Base-by-base conservation (phyloP, 2,888 invertebrate genomes). In the Drosophila algonquin region DNA sequence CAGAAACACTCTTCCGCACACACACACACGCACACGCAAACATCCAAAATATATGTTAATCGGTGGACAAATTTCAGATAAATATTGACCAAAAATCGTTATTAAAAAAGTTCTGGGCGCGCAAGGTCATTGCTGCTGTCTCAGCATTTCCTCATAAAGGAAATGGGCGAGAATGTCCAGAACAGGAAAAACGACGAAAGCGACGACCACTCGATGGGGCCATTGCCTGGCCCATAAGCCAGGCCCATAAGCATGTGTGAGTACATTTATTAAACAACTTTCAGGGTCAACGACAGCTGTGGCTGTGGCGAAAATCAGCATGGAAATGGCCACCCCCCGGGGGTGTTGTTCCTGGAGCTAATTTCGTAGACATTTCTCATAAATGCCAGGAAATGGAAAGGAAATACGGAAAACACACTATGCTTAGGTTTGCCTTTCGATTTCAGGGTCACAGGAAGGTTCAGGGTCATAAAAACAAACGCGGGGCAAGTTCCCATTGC, bases 201-300 rank as follows among this genome's bases (percentile, higher is more conserved):
- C 64, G n/a, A 64, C 54, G 52, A 57, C 59, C 55, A 76, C 64
- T 63, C 65, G 67, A 73, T 79, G 84, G 69, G 40, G 45, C 40
- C 73, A 65, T 61, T 53, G 32, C 21, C 21, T 21, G n/a, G 40
- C 7, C 40, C 40, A 40, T 40, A 40, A 40, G 40, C 40, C 40
- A 0, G 6, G 65, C 9, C 47, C 67, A 57, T 75, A 64, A 73
- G 73, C 84, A 79, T 81, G 81, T 85, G 86, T 73, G 75, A 87
- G 87, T 82, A 75, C 84, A 86, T 88, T 88, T 85, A 88, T 85
- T 88, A 85, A 88, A 88, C 80, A 85, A 85, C 76, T 88, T 88
- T 88, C 72, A 46, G 73, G 48, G 52, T 61, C 67, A 71, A 55
- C 58, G 47, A n/a, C 55, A 72, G 56, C 60, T 77, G 59, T 62